Base-by-base conservation (phyloP, 2,113 vertebrate species). In the Trochalopteron elliotii region DNA sequence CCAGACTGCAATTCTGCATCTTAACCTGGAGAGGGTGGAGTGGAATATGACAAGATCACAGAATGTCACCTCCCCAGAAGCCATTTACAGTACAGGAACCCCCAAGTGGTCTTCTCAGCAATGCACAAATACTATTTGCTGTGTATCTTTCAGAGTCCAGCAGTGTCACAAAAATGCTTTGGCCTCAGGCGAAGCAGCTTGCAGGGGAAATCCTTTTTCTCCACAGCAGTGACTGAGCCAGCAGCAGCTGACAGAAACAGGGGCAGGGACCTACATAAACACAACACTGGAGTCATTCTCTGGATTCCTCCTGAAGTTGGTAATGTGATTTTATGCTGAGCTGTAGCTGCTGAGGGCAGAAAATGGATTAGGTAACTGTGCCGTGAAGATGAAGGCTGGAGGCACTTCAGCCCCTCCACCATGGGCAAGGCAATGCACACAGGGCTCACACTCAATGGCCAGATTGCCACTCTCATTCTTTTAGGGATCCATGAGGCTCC, bases 1-100 rank as follows among this genome's bases (percentile, higher is more conserved):
- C 20, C 79, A 82, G 87, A 65, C 93, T 97, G 94, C 90, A 92
- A 39, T 94, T 71, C 92, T 93, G 65, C 90, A 68, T 89, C 94
- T 96, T 95, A 97, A 65, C 97, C 98, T 97, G 96, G 96, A 98
- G 97, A 97, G 98, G 97, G 96, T 92, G 94, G 96, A 95, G 93
- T 93, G 94, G 95, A 96, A 94, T 97, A 90, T 79, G 68, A 85
- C 95, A 97, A 65, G 70, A 63, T 71, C 83, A 63, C 9, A 9
- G 31, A 35, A 23, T 22, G 31, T 80, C 71, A 90, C 72, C 64
- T 92, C 72, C 40, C 61, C 24, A 83, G 47, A 81, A 80, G 25
- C 45, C 27, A 27, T 15, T 44, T 47, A 31, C 1, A 47, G 37
- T 9, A 60, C 30, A 74, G 71, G 63, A 91, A 77, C 3, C 16